phyloP scores from a whole-genome alignment of 2,797 vertebrate species.

The Tinamus major region DNA sequence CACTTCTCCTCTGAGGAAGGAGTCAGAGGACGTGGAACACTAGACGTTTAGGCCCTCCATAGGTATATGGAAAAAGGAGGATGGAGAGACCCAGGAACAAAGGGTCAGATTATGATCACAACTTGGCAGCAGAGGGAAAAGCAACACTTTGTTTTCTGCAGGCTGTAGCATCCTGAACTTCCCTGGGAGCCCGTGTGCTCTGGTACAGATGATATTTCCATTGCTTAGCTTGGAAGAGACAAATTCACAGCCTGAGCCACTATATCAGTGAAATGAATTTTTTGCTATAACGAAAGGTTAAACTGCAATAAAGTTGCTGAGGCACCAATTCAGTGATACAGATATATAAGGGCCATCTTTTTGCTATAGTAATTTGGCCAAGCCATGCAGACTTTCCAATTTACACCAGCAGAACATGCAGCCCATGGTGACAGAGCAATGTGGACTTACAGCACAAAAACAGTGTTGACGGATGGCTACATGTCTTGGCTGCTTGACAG shows the following conservation, averaged over 20 bases:
- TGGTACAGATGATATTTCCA: not conserved
- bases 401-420: slow-evolving; percentile 3
- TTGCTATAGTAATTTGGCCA: slow-evolving; percentile 14
- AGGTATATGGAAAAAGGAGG: not conserved
- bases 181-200: not conserved
- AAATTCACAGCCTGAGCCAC: slow-evolving; percentile 12
- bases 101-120: not conserved
- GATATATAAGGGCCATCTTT: slow-evolving; percentile 30
- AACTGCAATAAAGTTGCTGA: slow-evolving; percentile 45
- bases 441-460: not conserved
- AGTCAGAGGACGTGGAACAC: not conserved
- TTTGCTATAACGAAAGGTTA: slow-evolving; percentile 44
- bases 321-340: not conserved
- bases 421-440: not conserved
- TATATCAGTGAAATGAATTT: slow-evolving; percentile 29
- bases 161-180: not conserved
- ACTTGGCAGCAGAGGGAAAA: not conserved
- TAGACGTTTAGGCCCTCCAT: not conserved
- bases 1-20: not conserved
- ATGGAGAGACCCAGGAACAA: not conserved
- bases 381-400: slow-evolving; percentile 7
- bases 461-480: not conserved
- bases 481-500: not conserved
- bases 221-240: not conserved
- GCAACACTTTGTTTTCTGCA: not conserved